Percentiles rank a stretch among this genome's conserved stretches.
Evolutionary conservation across 1,140 invertebrate genomes (phyloP).

Genomic region (Polypedilum vanderplanki): DNA sequence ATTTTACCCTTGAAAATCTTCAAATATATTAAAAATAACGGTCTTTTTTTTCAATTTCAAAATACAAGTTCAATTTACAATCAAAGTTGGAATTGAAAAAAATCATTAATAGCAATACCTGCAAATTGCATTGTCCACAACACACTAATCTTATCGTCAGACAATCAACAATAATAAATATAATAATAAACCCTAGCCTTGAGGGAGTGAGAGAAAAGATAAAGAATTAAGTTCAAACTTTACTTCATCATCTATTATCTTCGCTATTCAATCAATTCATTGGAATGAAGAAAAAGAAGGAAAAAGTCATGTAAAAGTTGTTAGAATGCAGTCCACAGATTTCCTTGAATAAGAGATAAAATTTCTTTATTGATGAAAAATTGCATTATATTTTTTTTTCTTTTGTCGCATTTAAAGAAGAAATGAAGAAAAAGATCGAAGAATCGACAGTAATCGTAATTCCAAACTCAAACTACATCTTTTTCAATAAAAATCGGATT

Average conservation of each 20-base stretch:
- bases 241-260: not conserved
- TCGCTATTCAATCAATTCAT: not conserved
- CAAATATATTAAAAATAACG: too few relatives aligned
- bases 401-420: not conserved
- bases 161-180: too few relatives aligned
- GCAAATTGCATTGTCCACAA: too few relatives aligned
- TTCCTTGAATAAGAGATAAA: not conserved
- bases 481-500: conserved; percentile 19
- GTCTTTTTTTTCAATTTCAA: too few relatives aligned
- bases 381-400: not conserved
- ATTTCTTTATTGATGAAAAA: not conserved
- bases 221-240: not conserved
- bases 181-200: not conserved
- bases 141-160: too few relatives aligned
- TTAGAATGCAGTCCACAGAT: not conserved
- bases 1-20: too few relatives aligned
- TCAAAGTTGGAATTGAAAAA: too few relatives aligned
- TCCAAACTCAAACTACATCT: not conserved
- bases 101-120: too few relatives aligned
- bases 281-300: not conserved
- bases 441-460: not conserved
- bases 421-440: not conserved
- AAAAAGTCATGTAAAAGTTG: not conserved
- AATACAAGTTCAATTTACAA: too few relatives aligned
- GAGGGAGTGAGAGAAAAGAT: not conserved